Percentiles rank a stretch among this genome's conserved stretches.
Conservation (phyloP, 2,888 invertebrate species). For the Vesta saturnalis region DNA sequence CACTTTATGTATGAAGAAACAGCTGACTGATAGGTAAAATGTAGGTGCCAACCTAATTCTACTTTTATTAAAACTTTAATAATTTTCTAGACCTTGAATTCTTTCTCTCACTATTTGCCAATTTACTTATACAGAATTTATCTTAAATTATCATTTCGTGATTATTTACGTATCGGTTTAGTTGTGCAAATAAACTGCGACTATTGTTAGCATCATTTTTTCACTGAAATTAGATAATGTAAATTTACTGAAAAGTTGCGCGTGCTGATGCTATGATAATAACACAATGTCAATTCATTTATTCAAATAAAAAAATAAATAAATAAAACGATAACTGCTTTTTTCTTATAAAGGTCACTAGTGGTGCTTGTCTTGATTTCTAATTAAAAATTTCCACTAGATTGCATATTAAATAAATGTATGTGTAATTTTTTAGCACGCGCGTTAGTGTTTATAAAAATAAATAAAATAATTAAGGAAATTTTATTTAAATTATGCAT, state of each 20-base stretch:
- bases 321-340: too few species aligned
- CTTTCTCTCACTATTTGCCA: not conserved
- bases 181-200: not conserved
- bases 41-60: not conserved
- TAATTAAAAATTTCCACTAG: not conserved
- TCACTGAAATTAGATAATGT: not conserved
- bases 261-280: constrained; percentile 1
- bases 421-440: too few species aligned
- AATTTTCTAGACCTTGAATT: not conserved
- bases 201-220: constrained; percentile 1
- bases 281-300: not conserved
- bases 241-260: not conserved
- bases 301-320: too few species aligned
- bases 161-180: not conserved
- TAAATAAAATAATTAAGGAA: too few species aligned
- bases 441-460: too few species aligned
- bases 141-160: not conserved
- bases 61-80: not conserved
- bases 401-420: too few species aligned
- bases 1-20: not conserved
- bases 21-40: constrained; percentile 9
- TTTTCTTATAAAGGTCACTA: not conserved
- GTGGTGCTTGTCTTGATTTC: too few species aligned
- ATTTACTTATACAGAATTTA: not conserved
- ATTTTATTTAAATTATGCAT: too few species aligned